Base-by-base conservation (phyloP, 1,140 invertebrate species). In the Apis cerana region DNA sequence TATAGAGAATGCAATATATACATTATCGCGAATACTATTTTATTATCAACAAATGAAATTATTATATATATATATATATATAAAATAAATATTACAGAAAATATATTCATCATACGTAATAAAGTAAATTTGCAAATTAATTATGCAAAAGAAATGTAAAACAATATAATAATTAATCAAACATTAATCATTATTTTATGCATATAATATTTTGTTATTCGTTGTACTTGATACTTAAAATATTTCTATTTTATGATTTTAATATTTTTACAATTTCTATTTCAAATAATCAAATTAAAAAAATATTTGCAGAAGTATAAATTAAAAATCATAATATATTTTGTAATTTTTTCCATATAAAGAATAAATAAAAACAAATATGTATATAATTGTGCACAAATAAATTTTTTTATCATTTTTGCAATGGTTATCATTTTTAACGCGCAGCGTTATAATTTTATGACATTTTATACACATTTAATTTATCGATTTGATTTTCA, bases 11-110 rank as follows among this genome's bases (percentile, higher is more conserved):
- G 77, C 50, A 70, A 23, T 82, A 82, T 82, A 78, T 82, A 82
- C 80, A 82, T 62, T 82, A 65, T 27, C 43, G 68, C 56, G 76
- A 83, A 71, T 79, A 52, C 58, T 23, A 72, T n/a, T 62, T 78
- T 54, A 75, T 67, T 71, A 80, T 65, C 74, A 78, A 74, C 67
- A 71, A 78, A 82, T 23, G 21, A 79, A 68, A 79, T n/a, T n/a
- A n/a, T n/a, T 80, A 83, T 70, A 48, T 10, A 61, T 75, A 61
- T 17, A 77, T 21, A 23, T 21, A 43, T 43, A 43, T 43, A 43
- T 43, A 13, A 58, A 33, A 65, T 83, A 79, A 77, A 79, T 43
- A 43, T 79, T 75, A 83, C 50, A 78, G 59, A 64, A 75, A 69
- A 84, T 70, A 80, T 68, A 83, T 58, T 17, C 54, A 68, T 23